Conservation (phyloP, 2,888 invertebrate genomes). For the Drosophila infuscata region DNA sequence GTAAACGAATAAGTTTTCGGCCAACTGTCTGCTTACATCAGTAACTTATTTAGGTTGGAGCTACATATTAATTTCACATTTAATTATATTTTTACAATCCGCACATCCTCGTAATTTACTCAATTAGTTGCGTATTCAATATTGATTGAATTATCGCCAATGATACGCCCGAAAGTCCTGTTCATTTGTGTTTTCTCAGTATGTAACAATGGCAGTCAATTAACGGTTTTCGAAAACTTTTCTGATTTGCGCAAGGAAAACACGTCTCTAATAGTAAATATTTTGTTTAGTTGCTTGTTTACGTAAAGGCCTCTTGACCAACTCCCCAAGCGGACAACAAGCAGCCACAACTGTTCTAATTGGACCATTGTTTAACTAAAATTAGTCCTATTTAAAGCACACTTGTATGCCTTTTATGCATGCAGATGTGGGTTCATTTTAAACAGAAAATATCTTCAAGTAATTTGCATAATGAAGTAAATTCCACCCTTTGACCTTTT, state of each 20-base stretch:
- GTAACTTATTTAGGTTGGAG: constrained; percentile 7
- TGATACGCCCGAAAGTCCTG: constrained; percentile 4
- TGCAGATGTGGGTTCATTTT: background rate
- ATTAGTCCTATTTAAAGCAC: background rate
- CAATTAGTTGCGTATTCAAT: constrained; percentile 45
- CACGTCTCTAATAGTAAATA: constrained; percentile 24
- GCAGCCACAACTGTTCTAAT: constrained; percentile 8
- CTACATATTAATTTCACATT: constrained; percentile 43
- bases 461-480: constrained; percentile 46
- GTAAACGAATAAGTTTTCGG: background rate
- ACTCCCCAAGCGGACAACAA: background rate
- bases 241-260: constrained; percentile 20
- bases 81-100: constrained; percentile 50
- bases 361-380: background rate
- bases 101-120: constrained; percentile 37
- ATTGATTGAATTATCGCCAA: constrained; percentile 43
- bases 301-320: background rate
- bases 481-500: background rate
- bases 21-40: background rate
- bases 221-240: constrained; percentile 19
- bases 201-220: constrained; percentile 53
- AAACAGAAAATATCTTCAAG: constrained; percentile 10
- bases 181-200: background rate
- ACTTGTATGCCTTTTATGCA: background rate
- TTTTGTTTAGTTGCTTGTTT: constrained; percentile 11